phyloP scores from a whole-genome alignment of 2,888 invertebrate genomes.

The Trichopria drosophilae region DNA sequence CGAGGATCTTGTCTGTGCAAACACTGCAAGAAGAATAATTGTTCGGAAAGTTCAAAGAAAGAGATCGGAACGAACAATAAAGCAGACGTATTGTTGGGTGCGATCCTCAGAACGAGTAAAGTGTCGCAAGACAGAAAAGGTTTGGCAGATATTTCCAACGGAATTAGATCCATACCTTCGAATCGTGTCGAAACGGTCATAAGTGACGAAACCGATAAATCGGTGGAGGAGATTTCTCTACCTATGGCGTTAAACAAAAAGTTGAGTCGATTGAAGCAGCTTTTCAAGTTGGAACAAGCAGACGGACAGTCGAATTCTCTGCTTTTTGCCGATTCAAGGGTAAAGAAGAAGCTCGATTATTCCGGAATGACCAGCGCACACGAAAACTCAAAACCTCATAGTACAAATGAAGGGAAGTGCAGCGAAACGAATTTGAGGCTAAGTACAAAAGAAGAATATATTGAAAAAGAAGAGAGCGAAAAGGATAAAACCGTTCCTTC shows the following conservation, averaged over 20 bases:
- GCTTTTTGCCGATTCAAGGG: conserved; percentile 17
- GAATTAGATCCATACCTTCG: too few species aligned
- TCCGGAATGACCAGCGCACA: conserved; percentile 43
- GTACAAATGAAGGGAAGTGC: conserved; percentile 45
- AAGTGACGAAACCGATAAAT: too few species aligned
- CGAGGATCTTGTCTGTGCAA: not conserved
- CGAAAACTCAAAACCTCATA: conserved; percentile 42
- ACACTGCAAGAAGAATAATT: not conserved
- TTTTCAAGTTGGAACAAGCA: conserved; percentile 50
- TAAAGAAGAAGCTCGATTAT: conserved; percentile 46
- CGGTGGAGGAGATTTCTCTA: conserved; percentile 46
- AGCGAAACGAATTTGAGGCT: too few species aligned
- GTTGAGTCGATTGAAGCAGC: conserved; percentile 47
- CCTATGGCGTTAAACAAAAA: conserved; percentile 49
- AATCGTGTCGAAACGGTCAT: too few species aligned
- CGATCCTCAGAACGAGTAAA: conserved; percentile 58
- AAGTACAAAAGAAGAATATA: not conserved
- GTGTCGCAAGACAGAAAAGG: conserved; percentile 54
- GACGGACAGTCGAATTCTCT: conserved; percentile 17
- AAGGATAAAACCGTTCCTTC: conserved; percentile 64
- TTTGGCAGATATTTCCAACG: too few species aligned
- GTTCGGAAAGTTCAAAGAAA: too few species aligned
- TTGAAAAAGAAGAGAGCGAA: not conserved
- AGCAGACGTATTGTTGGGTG: conserved; percentile 63
- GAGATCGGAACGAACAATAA: conserved; percentile 56